Evolutionary conservation across 2,888 invertebrate species (phyloP).

Genomic region (Suillia variegata): DNA sequence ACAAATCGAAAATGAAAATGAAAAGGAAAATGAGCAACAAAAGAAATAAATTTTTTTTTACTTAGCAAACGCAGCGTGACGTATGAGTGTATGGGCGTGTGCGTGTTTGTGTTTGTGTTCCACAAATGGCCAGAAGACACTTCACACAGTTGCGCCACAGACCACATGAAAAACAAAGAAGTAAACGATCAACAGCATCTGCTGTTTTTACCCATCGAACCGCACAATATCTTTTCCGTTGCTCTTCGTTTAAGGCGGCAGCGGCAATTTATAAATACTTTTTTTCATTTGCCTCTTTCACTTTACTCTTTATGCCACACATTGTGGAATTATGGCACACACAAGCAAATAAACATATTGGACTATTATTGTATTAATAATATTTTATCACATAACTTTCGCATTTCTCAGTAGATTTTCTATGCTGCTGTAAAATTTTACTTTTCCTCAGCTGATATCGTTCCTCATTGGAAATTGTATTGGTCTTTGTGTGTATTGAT

Average conservation of each 20-base stretch:
- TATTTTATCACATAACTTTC: no score
- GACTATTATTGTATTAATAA: no score
- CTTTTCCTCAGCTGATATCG: no score
- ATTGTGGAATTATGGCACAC: background rate
- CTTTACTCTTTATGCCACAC: background rate
- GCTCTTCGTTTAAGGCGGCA: no score
- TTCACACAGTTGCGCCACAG: background rate
- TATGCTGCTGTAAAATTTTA: no score
- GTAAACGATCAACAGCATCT: conserved; percentile 17
- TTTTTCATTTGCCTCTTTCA: background rate
- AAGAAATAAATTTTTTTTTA: no score
- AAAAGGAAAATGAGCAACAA: background rate
- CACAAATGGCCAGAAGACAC: no score
- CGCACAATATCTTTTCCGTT: conserved; percentile 21
- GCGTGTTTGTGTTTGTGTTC: no score
- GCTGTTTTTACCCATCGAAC: conserved; percentile 12
- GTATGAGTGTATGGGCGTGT: no score
- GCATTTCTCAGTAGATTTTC: no score
- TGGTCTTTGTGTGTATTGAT: background rate
- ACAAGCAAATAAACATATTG: no score
- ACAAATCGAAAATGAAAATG: background rate
- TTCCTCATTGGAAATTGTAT: background rate
- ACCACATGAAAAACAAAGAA: conserved; percentile 18
- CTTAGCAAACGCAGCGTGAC: no score
- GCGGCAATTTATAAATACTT: conserved; percentile 13